Evolutionary conservation across 2,888 invertebrate species (phyloP).

Genomic region (Agrypnus murinus): DNA sequence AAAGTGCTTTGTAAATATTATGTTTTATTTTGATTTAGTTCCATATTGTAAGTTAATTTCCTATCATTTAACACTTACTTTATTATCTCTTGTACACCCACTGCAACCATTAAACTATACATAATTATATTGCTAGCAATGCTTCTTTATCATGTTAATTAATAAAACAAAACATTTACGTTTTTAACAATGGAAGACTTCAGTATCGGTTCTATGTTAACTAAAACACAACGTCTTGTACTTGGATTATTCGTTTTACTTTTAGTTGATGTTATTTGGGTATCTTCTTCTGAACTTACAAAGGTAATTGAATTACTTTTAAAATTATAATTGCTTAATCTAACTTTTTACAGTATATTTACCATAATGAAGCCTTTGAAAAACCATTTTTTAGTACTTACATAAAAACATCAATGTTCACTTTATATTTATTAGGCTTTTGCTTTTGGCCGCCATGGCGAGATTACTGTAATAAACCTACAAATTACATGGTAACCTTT

Average conservation of each 20-base stretch:
- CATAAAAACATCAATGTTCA: slow-evolving; percentile 94
- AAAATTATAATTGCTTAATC: neutral
- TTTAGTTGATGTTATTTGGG: slow-evolving; percentile 96
- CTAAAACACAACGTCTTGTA: slow-evolving; percentile 82
- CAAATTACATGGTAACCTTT: slow-evolving; percentile 81
- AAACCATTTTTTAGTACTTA: slow-evolving; percentile 98
- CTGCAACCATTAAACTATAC: neutral
- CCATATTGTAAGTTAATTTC: neutral
- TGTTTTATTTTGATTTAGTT: neutral
- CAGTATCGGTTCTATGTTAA: slow-evolving; percentile 71
- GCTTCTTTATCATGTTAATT: slow-evolving; percentile 25
- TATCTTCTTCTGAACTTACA: slow-evolving; percentile 94
- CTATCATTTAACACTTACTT: neutral
- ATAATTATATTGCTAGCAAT: neutral
- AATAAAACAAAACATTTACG: neutral
- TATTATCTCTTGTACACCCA: slow-evolving; percentile 19
- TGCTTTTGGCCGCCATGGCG: slow-evolving; percentile 93
- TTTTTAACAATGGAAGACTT: slow-evolving; percentile 61
- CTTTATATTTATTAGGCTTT: slow-evolving; percentile 91
- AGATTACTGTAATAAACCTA: slow-evolving; percentile 80
- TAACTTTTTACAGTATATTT: slow-evolving; percentile 83
- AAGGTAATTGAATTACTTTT: slow-evolving; percentile 79
- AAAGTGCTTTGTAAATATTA: slow-evolving; percentile 16
- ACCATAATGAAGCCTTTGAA: slow-evolving; percentile 87
- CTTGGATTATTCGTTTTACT: slow-evolving; percentile 91